A percentile compares a stretch with the other conserved stretches of the same genome.
Evolutionary conservation across 2,113 vertebrate species (phyloP).

Genomic region (Equus quagga): DNA sequence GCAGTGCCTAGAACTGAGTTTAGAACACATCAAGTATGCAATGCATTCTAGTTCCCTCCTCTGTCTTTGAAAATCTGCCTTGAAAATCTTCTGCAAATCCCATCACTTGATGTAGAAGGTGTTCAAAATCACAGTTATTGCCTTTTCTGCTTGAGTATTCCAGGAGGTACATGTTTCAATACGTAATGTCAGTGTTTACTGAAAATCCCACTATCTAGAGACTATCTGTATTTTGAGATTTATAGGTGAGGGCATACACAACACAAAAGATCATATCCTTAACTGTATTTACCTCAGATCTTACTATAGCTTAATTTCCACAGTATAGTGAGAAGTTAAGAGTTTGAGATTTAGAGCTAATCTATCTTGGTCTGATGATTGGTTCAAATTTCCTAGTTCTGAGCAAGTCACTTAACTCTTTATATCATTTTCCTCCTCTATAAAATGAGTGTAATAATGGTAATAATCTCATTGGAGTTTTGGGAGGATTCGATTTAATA

Average conservation of each 20-base stretch:
- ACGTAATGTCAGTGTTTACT: not conserved
- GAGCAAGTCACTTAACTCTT: not conserved
- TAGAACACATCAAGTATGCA: not conserved
- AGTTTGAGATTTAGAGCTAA: not conserved
- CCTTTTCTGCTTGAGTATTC: not conserved
- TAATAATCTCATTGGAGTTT: not conserved
- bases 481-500: not conserved
- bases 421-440: not conserved
- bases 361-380: not conserved
- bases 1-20: not conserved
- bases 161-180: not conserved
- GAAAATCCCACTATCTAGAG: not conserved
- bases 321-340: not conserved
- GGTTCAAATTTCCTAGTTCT: not conserved
- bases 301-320: not conserved
- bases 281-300: not conserved
- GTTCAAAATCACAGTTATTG: not conserved
- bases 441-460: not conserved
- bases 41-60: not conserved
- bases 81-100: conserved; percentile 28
- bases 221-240: not conserved
- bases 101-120: not conserved
- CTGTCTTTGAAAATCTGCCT: not conserved
- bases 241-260: not conserved
- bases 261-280: not conserved